Base-by-base conservation (phyloP, 1,140 invertebrate species). In the Himalopsyche phryganea region DNA sequence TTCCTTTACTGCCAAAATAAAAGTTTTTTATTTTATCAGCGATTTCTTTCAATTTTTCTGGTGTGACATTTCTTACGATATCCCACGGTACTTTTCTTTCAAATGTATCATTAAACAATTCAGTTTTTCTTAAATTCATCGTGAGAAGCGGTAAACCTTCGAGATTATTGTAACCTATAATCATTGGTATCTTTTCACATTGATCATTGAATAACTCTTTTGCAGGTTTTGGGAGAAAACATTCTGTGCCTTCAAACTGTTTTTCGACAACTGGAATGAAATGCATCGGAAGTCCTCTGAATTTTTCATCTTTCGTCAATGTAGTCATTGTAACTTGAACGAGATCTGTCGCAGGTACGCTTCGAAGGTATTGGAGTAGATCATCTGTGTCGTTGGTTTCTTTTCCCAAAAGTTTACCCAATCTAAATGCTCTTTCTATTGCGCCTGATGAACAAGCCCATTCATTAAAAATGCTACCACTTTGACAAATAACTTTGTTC, bases 91-190 rank as follows among this genome's bases (percentile, higher is more conserved):
- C 67, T 44, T 70, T 65, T 48, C 63, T 67, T 20, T 68, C 67
- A 11, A 73, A 69, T 50, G 71, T 48, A 23, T 71, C 63, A 18
- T 73, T 71, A n/a, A 68, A 60, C 33, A 67, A 51, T n/a, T 71
- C 61, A 4, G 64, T 28, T 63, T 70, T 74, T 58, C 66, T 71
- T 15, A 68, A 32, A 7, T 63, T 57, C 47, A 64, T 62, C 28
- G 57, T 58, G 6, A 79, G 56, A 7, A 78, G 63, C 0, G 79
- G 55, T 9, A 81, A 63, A 11, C 81, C 81, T 73, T 89, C 86
- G 10, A 72, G 67, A 13, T 65, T 70, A 65, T 78, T 83, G 36
- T 81, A 80, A 0, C 86, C 87, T 13, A 80, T 64, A 6, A 88
- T 75, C 13, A 81, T 70, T 0, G 86, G 85, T 10, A 87, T 72